Evolutionary conservation across 1,140 invertebrate species (phyloP).

Genomic region (Thrips palmi): DNA sequence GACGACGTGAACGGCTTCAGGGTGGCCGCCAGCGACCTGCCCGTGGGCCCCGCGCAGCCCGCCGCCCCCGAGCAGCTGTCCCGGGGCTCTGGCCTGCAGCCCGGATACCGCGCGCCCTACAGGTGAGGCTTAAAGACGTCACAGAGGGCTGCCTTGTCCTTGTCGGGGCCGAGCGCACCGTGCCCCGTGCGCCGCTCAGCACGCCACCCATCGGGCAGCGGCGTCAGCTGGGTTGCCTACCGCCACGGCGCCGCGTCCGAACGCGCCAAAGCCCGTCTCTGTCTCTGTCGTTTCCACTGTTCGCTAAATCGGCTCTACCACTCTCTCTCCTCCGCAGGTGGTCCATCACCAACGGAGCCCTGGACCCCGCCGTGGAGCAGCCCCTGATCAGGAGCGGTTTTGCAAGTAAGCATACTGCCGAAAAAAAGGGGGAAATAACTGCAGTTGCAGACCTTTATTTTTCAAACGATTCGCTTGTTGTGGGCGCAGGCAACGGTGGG

Average conservation of each 20-base stretch:
- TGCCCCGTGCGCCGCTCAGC: too few species aligned
- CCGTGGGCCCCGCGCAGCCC: slow-evolving; percentile 17
- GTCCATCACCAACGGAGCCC: neutral
- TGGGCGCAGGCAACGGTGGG: neutral
- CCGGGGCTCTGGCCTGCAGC: too few species aligned
- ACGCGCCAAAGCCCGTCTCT: neutral
- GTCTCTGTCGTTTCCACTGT: neutral
- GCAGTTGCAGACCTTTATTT: neutral
- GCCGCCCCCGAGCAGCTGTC: neutral
- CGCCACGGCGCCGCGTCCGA: neutral
- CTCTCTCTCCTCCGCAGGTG: slow-evolving; percentile 1
- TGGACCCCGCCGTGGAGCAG: neutral
- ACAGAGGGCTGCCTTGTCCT: too few species aligned
- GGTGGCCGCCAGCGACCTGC: slow-evolving; percentile 31
- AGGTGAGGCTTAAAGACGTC: too few species aligned
- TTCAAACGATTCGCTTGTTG: neutral
- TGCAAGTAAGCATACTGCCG: neutral
- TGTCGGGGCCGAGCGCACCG: too few species aligned
- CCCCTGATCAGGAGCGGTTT: neutral
- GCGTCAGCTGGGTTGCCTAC: neutral
- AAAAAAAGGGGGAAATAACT: neutral
- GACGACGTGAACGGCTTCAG: slow-evolving; percentile 30
- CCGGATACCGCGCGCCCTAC: too few species aligned
- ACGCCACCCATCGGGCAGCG: neutral
- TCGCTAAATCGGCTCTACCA: slow-evolving; percentile 3